phyloP scores from a whole-genome alignment of 1,140 invertebrate species.

The Diuraphis noxia region DNA sequence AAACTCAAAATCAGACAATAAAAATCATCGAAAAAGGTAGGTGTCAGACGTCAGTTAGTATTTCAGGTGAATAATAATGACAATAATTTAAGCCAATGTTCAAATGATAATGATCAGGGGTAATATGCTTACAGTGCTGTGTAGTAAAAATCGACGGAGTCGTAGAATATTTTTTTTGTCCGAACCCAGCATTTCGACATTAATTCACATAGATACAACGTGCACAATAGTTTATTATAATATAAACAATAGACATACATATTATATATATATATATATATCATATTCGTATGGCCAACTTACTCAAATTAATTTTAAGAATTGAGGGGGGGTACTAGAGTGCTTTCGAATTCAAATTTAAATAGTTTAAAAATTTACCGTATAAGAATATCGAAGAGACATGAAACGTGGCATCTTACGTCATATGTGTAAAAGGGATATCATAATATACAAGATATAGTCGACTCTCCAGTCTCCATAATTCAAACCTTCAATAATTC shows the following conservation, averaged over 20 bases:
- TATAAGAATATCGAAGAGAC: background rate
- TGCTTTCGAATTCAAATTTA: background rate
- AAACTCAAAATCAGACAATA: background rate
- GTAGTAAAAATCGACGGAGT: too few species aligned
- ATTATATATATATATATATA: too few species aligned
- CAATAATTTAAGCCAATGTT: background rate
- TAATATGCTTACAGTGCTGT: background rate
- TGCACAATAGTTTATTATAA: background rate
- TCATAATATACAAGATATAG: too few species aligned
- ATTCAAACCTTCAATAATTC: too few species aligned
- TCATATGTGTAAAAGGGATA: too few species aligned
- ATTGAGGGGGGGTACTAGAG: background rate
- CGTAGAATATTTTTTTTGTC: background rate
- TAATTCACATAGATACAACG: background rate
- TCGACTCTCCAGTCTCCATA: too few species aligned
- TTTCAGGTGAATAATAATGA: background rate
- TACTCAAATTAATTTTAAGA: background rate
- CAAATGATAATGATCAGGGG: background rate
- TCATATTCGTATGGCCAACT: too few species aligned
- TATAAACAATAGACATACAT: background rate
- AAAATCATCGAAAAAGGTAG: background rate
- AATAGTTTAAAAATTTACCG: background rate
- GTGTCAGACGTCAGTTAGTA: background rate
- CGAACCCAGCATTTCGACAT: background rate
- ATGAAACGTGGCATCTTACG: background rate